phyloP scores from a whole-genome alignment of 2,797 vertebrate species.

The Acestrorhynchus altus region DNA sequence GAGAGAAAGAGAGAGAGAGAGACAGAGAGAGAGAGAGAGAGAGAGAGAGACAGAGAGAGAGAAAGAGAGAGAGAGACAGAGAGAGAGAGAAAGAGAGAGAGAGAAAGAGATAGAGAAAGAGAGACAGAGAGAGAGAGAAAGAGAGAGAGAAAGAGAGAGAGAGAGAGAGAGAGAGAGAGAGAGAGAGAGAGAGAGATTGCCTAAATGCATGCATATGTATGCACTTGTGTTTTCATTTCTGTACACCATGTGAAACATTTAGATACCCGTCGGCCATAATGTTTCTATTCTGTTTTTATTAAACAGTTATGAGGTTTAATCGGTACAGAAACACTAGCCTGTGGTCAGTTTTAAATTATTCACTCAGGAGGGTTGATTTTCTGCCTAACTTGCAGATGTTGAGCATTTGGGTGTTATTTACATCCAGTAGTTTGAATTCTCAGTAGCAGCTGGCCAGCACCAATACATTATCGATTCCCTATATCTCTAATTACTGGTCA shows the following conservation, averaged over 20 bases:
- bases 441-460: neutral
- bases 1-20: no score
- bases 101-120: no score
- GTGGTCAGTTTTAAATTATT: conserved; percentile 16
- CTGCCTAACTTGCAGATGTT: conserved; percentile 14
- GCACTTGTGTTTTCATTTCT: neutral
- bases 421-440: neutral
- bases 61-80: no score
- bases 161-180: no score
- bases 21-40: no score
- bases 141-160: no score
- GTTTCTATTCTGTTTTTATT: conserved; percentile 16
- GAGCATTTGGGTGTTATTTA: neutral
- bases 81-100: no score
- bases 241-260: neutral
- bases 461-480: neutral
- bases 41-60: no score
- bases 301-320: conserved; percentile 29
- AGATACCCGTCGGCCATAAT: neutral
- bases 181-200: no score
- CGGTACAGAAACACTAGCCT: conserved; percentile 12
- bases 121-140: no score
- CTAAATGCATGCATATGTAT: neutral
- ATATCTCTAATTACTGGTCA: neutral
- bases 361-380: neutral